Evolutionary conservation across 23 tunicate genomes (phyloP), one percentile per base, ranked within the genome.

Genomic region (Pegea sp.): DNA sequence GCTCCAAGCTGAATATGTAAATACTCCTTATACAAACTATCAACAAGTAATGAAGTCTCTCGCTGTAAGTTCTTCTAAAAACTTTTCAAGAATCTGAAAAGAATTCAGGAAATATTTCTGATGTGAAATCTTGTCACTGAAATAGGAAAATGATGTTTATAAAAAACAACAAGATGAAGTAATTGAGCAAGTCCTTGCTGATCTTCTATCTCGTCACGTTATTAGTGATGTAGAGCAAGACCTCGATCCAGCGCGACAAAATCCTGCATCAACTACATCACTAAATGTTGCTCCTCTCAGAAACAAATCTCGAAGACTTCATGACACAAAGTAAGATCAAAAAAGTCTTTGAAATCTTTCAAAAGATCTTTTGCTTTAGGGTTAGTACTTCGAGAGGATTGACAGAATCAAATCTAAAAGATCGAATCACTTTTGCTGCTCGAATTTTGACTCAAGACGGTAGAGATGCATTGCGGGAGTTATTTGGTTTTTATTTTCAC

Each of bases 141-240:
- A 13, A 27, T 48, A 84, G 95, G 95, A 84, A 43, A 76, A 84
- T 61, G 81, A 84, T 31, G 20, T 68, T 18, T 22, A 33, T 20
- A 55, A 57, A 5, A 84, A 73, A 44, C 81, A 73, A 56, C 69
- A 84, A 59, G 44, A 84, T 22, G 86, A 73, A 33, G 65, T 84
- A 3, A 84, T 84, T 71, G 95, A 84, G 56, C 95, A 84, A 42
- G 95, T 84, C 28, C 33, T 84, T 51, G 53, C 68, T 22, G 95
- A 84, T 44, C 75, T 77, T 53, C 63, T 84, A 8, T 84, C 95
- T 1, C 67, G 81, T 32, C 95, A 84, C 62, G 95, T 84, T 34
- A 68, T 84, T 16, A 84, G 95, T 51, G 95, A 84, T 63, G 76
- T 57, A 22, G 95, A 84, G 42, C 95, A 84, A 42, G 95, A 84